A percentile compares a stretch with the other conserved stretches of the same genome.
These are phyloP conservation scores for Chromoteleia sp. DNA, from an alignment of 2,888 invertebrate genomes.

Conservation along the genomic window DNA sequence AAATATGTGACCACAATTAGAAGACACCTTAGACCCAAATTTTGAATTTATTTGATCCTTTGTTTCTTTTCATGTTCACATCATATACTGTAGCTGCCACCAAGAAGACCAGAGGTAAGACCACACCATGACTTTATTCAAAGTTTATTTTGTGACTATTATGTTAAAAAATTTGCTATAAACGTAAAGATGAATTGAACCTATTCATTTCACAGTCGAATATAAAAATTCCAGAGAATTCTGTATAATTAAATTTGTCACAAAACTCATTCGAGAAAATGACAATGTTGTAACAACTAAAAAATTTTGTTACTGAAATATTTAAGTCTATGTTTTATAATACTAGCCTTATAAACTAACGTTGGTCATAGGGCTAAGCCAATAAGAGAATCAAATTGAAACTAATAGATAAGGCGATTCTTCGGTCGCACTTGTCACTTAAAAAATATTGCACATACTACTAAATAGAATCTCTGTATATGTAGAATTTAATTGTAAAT, in stretches of 20 bases:
- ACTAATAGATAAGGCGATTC: too few species aligned
- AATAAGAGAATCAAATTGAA: too few species aligned
- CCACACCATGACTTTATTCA: constrained; percentile 19
- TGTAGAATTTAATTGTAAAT: too few species aligned
- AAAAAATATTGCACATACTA: too few species aligned
- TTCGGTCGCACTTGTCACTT: too few species aligned
- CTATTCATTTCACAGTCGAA: constrained; percentile 1
- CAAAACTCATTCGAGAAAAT: not conserved
- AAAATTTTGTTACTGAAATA: not conserved
- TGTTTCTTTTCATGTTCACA: constrained; percentile 87
- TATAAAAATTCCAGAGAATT: not conserved
- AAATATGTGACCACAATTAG: constrained; percentile 61
- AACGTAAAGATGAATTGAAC: not conserved
- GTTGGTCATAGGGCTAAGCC: too few species aligned
- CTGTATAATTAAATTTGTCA: not conserved
- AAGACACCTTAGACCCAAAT: constrained; percentile 70
- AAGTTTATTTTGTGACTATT: constrained; percentile 14
- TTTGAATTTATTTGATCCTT: constrained; percentile 85
- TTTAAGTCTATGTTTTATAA: too few species aligned
- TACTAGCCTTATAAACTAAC: too few species aligned
- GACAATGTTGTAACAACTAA: not conserved
- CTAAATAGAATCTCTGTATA: too few species aligned
- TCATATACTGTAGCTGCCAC: constrained; percentile 89
- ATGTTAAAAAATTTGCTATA: not conserved
- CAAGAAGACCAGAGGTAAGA: constrained; percentile 96